phyloP scores from a whole-genome alignment of 2,113 vertebrate genomes.

The Bubo blakistoni region DNA sequence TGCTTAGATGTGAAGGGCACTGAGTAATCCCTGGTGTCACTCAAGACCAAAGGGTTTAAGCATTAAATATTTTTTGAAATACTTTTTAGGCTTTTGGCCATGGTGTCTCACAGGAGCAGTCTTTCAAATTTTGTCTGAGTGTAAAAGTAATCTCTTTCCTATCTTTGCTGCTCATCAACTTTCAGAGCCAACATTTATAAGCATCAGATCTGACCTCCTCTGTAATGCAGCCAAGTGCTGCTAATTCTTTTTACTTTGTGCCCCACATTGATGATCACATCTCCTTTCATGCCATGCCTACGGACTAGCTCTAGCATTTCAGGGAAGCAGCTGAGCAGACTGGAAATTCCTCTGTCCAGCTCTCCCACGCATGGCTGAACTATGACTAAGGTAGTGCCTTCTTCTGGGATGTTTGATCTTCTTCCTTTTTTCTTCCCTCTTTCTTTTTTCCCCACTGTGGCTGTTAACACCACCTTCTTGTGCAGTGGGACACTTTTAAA shows the following conservation, averaged over 20 bases:
- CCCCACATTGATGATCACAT: neutral
- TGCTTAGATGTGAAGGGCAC: neutral
- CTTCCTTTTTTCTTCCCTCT: neutral
- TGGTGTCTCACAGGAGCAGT: neutral
- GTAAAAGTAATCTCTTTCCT: neutral
- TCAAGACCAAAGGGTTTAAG: neutral
- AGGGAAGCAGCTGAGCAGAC: neutral
- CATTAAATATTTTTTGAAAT: neutral
- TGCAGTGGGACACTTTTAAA: neutral
- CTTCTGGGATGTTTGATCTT: neutral
- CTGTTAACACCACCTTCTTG: neutral
- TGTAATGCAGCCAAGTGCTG: neutral
- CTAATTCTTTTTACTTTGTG: neutral
- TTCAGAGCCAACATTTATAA: neutral
- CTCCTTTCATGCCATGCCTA: neutral
- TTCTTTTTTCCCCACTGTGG: neutral
- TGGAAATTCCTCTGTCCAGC: neutral
- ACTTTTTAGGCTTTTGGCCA: neutral
- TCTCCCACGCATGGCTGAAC: neutral
- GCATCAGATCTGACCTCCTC: neutral
- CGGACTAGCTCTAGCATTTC: neutral
- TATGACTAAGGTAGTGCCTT: neutral
- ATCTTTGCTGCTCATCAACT: neutral
- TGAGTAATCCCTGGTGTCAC: neutral
- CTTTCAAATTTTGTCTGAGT: neutral